Evolutionary conservation across 2,113 vertebrate species (phyloP), one percentile per base, ranked within the genome.

Genomic region (Clarias batrachus): DNA sequence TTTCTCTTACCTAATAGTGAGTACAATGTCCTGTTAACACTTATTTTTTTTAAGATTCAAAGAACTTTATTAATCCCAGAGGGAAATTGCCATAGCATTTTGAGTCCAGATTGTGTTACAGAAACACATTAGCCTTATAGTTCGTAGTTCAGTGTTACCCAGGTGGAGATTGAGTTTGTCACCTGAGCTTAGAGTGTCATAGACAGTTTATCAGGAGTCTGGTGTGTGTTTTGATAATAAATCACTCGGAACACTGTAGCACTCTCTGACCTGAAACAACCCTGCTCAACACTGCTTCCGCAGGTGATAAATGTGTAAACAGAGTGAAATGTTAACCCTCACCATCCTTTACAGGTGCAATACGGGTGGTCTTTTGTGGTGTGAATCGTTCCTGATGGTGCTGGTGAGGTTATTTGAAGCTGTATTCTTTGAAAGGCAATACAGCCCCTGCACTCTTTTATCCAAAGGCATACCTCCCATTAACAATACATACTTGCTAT

Each of bases 271-370:
- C 88, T 66, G 60, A 21, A 19, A 54, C 56, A n/a, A 54, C 27
- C 27, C 52, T 25, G 41, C 63, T 65, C 76, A 54, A 48, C 74
- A 19, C 81, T 56, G 63, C 74, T 85, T 76, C 70, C 73, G 79
- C 63, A 65, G 52, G 79, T 89, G 83, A 89, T 78, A 57, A 70
- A 89, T 89, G 86, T 82, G 27, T 41, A 81, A 60, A 59, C 54
- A 59, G 48, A 37, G 27, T 76, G 82, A 87, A 54, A 70, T 14
- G 23, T 59, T 88, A 59, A 71, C 23, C 41, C 71, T 41, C 19
- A 30, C 3, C 37, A 76, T 21, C 25, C 59, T 85, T 81, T 81
- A 63, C 59, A 30, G 48, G 17, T 60, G 19, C 63, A 56, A 56
- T 66, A 57, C 5, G 13, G 48, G 6, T 48, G 59, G 2, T 48